Percentiles rank a stretch among this genome's conserved stretches.
phyloP scores from a whole-genome alignment of 2,113 vertebrate genomes.

The Istiophorus platypterus region DNA sequence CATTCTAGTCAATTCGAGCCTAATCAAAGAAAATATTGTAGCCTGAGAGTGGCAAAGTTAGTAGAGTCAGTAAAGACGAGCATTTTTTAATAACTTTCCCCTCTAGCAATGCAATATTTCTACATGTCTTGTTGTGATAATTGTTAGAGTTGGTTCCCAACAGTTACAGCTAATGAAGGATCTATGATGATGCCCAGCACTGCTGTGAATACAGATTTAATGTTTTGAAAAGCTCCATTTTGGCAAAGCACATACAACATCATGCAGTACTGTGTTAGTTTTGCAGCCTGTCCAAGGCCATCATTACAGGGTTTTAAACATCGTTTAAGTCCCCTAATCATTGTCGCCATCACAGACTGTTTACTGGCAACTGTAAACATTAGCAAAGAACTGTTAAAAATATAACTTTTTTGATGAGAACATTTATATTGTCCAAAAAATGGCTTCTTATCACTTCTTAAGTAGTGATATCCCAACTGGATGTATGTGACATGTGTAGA shows the following conservation, averaged over 20 bases:
- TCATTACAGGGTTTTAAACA: not conserved
- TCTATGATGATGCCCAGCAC: conserved; percentile 13
- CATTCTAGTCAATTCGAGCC: conserved; percentile 45
- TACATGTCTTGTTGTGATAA: conserved; percentile 33
- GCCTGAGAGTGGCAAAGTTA: conserved; percentile 33
- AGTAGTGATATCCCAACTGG: not conserved
- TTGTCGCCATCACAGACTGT: not conserved
- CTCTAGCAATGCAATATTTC: conserved; percentile 25
- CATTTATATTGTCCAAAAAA: not conserved
- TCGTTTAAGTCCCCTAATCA: not conserved
- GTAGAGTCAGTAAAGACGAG: conserved; percentile 23
- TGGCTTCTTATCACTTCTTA: not conserved
- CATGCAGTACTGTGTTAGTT: not conserved
- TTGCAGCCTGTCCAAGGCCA: conserved; percentile 8
- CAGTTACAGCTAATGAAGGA: conserved; percentile 32
- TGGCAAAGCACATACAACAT: conserved; percentile 10
- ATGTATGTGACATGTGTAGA: not conserved
- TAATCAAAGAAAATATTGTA: conserved; percentile 64
- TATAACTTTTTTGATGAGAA: not conserved
- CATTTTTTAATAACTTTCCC: conserved; percentile 42
- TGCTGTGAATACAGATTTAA: conserved; percentile 30
- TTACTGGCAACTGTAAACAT: not conserved
- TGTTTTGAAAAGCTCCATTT: conserved; percentile 14
- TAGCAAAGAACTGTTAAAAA: not conserved
- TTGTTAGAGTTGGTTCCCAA: conserved; percentile 26